phyloP scores from a whole-genome alignment of 2,113 vertebrate species.

The Gadus macrocephalus region DNA sequence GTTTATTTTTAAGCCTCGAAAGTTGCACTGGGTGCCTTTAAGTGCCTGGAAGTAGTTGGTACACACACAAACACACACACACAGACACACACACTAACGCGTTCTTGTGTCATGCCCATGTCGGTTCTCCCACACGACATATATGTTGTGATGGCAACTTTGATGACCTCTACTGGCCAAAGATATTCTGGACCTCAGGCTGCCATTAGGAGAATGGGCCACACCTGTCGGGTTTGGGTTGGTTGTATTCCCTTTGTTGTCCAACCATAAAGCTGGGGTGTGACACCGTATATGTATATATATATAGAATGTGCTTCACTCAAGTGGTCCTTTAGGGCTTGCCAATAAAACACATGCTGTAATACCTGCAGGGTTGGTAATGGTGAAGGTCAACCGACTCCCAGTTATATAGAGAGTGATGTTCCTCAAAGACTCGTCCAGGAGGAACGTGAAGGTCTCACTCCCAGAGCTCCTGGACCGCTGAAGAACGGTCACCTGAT shows the following conservation, averaged over 20 bases:
- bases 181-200: no score
- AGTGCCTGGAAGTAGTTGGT: not conserved
- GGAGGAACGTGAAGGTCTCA: conserved; percentile 56
- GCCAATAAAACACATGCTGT: not conserved
- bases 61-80: not conserved
- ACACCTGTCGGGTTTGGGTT: no score
- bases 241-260: no score
- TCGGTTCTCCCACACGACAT: no score
- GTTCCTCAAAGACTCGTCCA: conserved; percentile 65
- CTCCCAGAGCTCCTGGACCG: conserved; percentile 44
- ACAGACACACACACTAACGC: not conserved
- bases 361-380: conserved; percentile 61
- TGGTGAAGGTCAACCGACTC: conserved; percentile 46
- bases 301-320: no score
- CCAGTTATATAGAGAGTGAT: conserved; percentile 68
- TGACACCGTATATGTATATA: not conserved
- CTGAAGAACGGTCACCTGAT: conserved; percentile 68
- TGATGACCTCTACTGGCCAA: no score
- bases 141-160: no score
- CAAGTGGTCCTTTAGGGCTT: not conserved
- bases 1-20: no score
- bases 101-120: not conserved
- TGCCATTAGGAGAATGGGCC: no score
- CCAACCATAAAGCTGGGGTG: no score
- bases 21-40: no score